Conservation (phyloP, 2,888 invertebrate genomes). For the Gymnoscelis rufifasciata region DNA sequence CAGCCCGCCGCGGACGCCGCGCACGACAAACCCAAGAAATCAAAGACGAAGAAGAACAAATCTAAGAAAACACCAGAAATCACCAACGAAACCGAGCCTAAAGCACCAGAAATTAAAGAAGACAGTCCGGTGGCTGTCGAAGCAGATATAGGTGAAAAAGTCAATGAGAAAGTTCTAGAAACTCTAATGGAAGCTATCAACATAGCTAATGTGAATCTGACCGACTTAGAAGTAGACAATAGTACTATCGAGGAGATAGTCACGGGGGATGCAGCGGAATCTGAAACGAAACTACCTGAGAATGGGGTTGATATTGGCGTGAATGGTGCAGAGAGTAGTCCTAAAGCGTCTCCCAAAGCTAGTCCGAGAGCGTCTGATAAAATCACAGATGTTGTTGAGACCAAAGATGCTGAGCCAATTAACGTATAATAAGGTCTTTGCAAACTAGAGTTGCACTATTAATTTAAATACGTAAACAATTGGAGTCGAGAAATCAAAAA, state of each 20-base stretch:
- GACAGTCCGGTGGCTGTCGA: background rate
- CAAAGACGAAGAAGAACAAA: conserved; percentile 57
- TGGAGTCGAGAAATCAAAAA: too few species aligned
- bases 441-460: too few species aligned
- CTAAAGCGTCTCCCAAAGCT: conserved; percentile 8
- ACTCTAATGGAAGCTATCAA: conserved; percentile 60
- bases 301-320: background rate
- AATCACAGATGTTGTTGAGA: too few species aligned
- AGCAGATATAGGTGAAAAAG: background rate
- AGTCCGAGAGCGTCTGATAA: conserved; percentile 3
- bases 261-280: conserved; percentile 15
- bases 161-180: conserved; percentile 28
- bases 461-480: too few species aligned
- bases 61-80: conserved; percentile 38
- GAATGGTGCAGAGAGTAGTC: conserved; percentile 3
- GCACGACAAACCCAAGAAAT: conserved; percentile 63
- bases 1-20: conserved; percentile 47
- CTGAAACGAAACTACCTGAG: background rate
- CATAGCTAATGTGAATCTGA: conserved; percentile 53
- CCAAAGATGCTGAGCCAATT: background rate
- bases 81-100: conserved; percentile 27
- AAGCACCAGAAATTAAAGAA: conserved; percentile 22
- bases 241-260: conserved; percentile 35
- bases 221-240: conserved; percentile 49
- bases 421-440: conserved; percentile 2